These are phyloP conservation scores for Leptogaster cylindrica DNA, from an alignment of 2,888 invertebrate genomes.

Conservation along the genomic window DNA sequence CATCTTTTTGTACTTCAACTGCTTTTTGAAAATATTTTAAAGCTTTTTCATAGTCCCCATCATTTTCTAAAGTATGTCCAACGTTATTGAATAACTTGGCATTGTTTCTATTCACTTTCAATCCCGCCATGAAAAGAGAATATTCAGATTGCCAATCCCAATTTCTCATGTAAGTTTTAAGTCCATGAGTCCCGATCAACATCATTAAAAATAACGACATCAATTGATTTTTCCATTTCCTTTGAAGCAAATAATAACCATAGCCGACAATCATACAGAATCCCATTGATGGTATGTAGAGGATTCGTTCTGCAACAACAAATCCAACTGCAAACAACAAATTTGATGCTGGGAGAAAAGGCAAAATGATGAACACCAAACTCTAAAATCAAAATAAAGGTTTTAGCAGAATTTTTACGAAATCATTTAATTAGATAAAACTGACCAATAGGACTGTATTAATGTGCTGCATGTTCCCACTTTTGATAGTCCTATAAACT, in stretches of 20 bases:
- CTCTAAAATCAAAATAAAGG: conserved; percentile 68
- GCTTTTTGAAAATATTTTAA: conserved; percentile 91
- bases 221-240: conserved; percentile 54
- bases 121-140: conserved; percentile 90
- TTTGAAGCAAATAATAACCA: conserved; percentile 75
- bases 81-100: conserved; percentile 98
- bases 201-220: conserved; percentile 62
- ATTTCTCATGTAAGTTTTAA: conserved; percentile 87
- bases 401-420: too few species aligned
- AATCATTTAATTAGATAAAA: too few species aligned
- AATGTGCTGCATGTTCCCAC: conserved; percentile 69
- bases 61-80: conserved; percentile 90
- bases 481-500: conserved; percentile 64
- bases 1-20: conserved; percentile 91
- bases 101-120: conserved; percentile 82
- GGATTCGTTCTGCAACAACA: conserved; percentile 92
- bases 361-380: conserved; percentile 83
- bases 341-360: conserved; percentile 95
- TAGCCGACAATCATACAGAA: conserved; percentile 92
- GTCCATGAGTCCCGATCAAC: conserved; percentile 78
- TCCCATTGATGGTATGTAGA: conserved; percentile 98
- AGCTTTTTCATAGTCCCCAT: conserved; percentile 74
- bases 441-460: conserved; percentile 73
- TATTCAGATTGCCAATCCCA: conserved; percentile 95
- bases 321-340: conserved; percentile 98